Percentiles rank a stretch among this genome's conserved stretches.
phyloP scores from a whole-genome alignment of 2,888 invertebrate species.

The Pyrocoelia pectoralis region DNA sequence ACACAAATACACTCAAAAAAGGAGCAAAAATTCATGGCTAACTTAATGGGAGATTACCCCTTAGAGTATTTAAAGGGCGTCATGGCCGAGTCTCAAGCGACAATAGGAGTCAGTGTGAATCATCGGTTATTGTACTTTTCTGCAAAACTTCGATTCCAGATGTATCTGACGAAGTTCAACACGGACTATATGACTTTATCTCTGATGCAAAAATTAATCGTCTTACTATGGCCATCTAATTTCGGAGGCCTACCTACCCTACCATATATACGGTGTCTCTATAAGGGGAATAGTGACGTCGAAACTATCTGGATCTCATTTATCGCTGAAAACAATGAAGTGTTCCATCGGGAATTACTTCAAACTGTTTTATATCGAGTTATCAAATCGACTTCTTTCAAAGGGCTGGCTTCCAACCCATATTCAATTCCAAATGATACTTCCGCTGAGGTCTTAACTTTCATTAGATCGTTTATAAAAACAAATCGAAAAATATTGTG shows the following conservation, averaged over 20 bases:
- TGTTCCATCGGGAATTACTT: too few relatives aligned
- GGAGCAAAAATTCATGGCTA: neutral
- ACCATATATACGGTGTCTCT: neutral
- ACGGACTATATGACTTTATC: neutral
- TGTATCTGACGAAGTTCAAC: neutral
- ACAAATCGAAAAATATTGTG: too few relatives aligned
- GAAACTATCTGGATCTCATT: too few relatives aligned
- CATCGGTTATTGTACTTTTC: too few relatives aligned
- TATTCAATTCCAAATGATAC: conserved; percentile 2
- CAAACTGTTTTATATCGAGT: too few relatives aligned
- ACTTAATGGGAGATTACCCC: neutral
- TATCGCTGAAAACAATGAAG: too few relatives aligned
- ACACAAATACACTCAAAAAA: neutral
- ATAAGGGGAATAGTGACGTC: too few relatives aligned
- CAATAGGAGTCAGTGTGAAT: too few relatives aligned
- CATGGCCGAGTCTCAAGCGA: too few relatives aligned
- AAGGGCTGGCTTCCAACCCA: neutral
- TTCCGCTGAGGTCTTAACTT: neutral
- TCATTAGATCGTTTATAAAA: neutral
- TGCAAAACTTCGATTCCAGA: neutral
- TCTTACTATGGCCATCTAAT: neutral
- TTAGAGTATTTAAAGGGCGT: neutral
- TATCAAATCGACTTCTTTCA: neutral
- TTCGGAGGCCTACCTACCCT: neutral
- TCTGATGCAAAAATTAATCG: too few relatives aligned